A percentile compares a stretch with the other conserved stretches of the same genome.
Evolutionary conservation across 1,140 invertebrate genomes (phyloP).

Genomic region (Gonatopus flavifemur): DNA sequence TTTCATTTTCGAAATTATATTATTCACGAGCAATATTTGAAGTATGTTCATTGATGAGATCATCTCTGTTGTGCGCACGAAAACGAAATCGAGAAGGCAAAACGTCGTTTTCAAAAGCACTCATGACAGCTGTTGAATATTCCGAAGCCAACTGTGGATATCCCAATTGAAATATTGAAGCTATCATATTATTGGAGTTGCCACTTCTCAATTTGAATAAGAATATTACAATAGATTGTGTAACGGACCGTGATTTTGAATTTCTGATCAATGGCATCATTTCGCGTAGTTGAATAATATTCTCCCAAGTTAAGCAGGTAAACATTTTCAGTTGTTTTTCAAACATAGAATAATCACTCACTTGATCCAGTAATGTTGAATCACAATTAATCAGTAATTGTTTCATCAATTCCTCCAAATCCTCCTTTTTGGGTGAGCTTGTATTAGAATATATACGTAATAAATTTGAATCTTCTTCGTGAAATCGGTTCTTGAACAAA

Average conservation of each 20-base stretch:
- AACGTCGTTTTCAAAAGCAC: neutral
- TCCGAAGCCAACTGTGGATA: constrained; percentile 10
- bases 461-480: neutral
- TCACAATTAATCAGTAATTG: neutral
- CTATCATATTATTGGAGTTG: no score
- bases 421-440: neutral
- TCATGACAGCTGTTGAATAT: neutral
- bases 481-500: constrained; percentile 6
- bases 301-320: constrained; percentile 19
- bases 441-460: neutral
- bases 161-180: constrained; percentile 7
- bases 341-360: constrained; percentile 13
- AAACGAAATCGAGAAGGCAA: constrained; percentile 2
- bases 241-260: constrained; percentile 9
- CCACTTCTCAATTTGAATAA: constrained; percentile 14
- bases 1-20: no score
- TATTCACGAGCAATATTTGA: neutral
- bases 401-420: neutral
- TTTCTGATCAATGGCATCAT: constrained; percentile 17
- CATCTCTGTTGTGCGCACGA: neutral
- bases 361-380: constrained; percentile 7
- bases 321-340: constrained; percentile 21
- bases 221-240: constrained; percentile 15
- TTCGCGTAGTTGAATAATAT: constrained; percentile 16
- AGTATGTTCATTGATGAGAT: neutral